These are phyloP conservation scores for Protonibea diacanthus DNA, from an alignment of 2,797 vertebrate genomes.

Conservation along the genomic window DNA sequence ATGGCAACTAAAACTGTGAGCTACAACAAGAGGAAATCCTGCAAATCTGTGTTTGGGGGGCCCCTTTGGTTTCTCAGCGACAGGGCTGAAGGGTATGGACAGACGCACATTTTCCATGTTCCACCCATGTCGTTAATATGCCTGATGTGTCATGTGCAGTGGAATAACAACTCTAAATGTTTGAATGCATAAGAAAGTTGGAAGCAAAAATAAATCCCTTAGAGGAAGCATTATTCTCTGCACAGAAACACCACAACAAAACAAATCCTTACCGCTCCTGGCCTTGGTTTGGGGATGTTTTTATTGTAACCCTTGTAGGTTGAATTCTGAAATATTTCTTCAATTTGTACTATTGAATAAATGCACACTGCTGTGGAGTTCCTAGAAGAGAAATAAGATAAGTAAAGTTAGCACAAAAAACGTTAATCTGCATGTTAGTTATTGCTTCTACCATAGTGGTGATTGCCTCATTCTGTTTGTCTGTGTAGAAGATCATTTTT, in stretches of 20 bases:
- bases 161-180: background rate
- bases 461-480: background rate
- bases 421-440: background rate
- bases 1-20: background rate
- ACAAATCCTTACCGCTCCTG: constrained; percentile 81
- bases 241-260: constrained; percentile 26
- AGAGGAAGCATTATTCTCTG: background rate
- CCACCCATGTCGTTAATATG: constrained; percentile 36
- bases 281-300: constrained; percentile 77
- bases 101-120: constrained; percentile 30
- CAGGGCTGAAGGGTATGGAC: background rate
- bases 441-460: background rate
- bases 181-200: background rate
- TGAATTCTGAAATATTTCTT: constrained; percentile 82
- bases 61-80: constrained; percentile 9
- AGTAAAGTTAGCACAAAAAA: background rate
- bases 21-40: background rate
- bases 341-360: constrained; percentile 80
- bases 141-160: background rate
- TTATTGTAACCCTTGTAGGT: constrained; percentile 78
- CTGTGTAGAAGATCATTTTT: background rate
- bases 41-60: background rate
- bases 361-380: constrained; percentile 86
- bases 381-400: constrained; percentile 65
- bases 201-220: constrained; percentile 18